Percentiles rank a stretch among this genome's conserved stretches.
Evolutionary conservation across 1,140 invertebrate species (phyloP).

Genomic region (Pomphorhynchus laevis): DNA sequence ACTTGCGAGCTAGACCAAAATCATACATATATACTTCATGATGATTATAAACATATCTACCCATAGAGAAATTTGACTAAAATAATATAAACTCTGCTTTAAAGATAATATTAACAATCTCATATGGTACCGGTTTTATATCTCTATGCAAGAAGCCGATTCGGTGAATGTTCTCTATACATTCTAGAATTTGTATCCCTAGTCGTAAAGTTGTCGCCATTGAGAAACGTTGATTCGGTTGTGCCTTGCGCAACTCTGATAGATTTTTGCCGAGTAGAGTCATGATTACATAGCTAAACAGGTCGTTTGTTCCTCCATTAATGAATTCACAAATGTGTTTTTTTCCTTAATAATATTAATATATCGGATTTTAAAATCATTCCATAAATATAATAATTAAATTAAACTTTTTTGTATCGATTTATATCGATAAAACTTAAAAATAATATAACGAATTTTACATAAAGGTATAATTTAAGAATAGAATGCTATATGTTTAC

Average conservation of each 20-base stretch:
- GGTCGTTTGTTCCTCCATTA: slow-evolving; percentile 81
- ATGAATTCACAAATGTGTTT: slow-evolving; percentile 82
- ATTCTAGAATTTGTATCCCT: neutral
- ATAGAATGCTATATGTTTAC: too few relatives aligned
- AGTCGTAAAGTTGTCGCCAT: neutral
- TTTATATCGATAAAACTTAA: too few relatives aligned
- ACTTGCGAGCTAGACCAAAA: slow-evolving; percentile 4
- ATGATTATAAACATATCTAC: neutral
- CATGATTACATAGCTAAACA: slow-evolving; percentile 99
- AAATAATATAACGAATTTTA: too few relatives aligned
- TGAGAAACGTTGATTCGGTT: slow-evolving; percentile 39
- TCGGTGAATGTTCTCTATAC: neutral
- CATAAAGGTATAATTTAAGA: too few relatives aligned
- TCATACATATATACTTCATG: slow-evolving; percentile 1
- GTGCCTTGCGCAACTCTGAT: slow-evolving; percentile 59
- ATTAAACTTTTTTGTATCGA: too few relatives aligned
- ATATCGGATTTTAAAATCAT: too few relatives aligned
- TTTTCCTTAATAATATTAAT: too few relatives aligned
- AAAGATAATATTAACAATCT: neutral
- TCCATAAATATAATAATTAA: too few relatives aligned
- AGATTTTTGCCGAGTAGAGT: slow-evolving; percentile 85
- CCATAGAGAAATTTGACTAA: slow-evolving; percentile 21
- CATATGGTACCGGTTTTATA: slow-evolving; percentile 25
- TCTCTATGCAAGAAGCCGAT: slow-evolving; percentile 3
- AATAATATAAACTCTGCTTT: too few relatives aligned